A percentile compares a stretch with the other conserved stretches of the same genome.
Evolutionary conservation across 2,113 vertebrate species (phyloP).

Genomic region (Cheilinus undulatus): DNA sequence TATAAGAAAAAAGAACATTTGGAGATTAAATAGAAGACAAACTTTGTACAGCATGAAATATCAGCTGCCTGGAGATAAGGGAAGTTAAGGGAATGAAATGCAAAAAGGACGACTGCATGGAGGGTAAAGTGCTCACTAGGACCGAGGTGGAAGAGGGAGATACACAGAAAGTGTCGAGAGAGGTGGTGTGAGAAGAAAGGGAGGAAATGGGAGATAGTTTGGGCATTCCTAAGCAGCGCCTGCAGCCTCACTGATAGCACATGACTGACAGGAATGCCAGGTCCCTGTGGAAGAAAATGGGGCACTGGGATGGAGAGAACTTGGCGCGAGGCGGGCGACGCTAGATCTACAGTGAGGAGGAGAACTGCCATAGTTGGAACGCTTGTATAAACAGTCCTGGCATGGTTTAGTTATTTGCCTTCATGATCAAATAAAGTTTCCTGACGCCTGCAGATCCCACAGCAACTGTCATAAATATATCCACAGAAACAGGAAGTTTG

Average conservation of each 20-base stretch:
- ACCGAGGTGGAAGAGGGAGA: conserved; percentile 55
- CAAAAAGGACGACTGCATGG: conserved; percentile 22
- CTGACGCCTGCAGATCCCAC: conserved; percentile 47
- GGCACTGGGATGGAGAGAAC: conserved; percentile 45
- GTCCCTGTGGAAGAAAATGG: conserved; percentile 68
- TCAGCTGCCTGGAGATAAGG: conserved; percentile 54
- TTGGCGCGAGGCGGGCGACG: conserved; percentile 53
- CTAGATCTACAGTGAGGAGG: conserved; percentile 51
- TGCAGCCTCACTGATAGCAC: conserved; percentile 81
- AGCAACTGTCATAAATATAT: conserved; percentile 37
- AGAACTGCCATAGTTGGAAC: conserved; percentile 54
- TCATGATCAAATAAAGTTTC: conserved; percentile 59
- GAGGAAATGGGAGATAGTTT: conserved; percentile 63
- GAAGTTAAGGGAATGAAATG: conserved; percentile 34
- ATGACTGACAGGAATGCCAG: conserved; percentile 81
- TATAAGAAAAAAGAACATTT: conserved; percentile 11
- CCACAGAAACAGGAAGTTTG: conserved; percentile 19
- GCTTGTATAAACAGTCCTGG: conserved; percentile 64
- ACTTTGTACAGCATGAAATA: conserved; percentile 32
- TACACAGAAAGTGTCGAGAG: conserved; percentile 51
- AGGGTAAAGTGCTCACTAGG: conserved; percentile 43
- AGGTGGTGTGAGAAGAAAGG: conserved; percentile 48
- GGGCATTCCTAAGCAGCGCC: conserved; percentile 65
- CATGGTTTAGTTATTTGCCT: conserved; percentile 56
- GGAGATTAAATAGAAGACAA: conserved; percentile 49